Evolutionary conservation across 2,113 vertebrate species (phyloP), one percentile per base, ranked within the genome.

Genomic region (Parus major): DNA sequence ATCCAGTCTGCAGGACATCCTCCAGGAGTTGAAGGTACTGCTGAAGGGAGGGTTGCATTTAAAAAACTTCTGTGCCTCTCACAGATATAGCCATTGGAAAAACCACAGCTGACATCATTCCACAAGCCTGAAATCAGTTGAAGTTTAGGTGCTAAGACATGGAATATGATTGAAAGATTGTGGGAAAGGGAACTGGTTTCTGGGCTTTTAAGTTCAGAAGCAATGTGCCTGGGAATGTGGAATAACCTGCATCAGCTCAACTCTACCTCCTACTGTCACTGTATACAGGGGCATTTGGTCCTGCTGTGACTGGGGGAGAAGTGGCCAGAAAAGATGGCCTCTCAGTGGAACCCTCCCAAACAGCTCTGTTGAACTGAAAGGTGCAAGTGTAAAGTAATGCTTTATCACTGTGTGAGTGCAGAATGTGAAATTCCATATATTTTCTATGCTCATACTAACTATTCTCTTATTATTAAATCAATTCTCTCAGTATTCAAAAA

Each of bases 21-120:
- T 75, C 99, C 99, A 31, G 95, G 97, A 36, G 86, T 29, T 0
- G 87, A 36, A 13, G 94, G 75, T 31, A 44, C 44, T 0, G 97
- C 98, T 14, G 98, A 98, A 41, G 90, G 77, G 55, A 80, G 61
- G 3, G 99, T 99, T 91, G 96, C 23, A 5, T 99, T 99, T 42
- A 96, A 76, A 63, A 98, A 98, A 82, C 53, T 94, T 20, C 72
- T 96, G 71, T 97, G 98, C 86, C 99, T 97, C 96, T 99, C 98
- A 97, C 99, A 99, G 68, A 99, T 98, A 22, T 98, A 99, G 11
- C 98, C 95, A 17, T 98, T 94, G 53, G 98, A 95, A 31, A 96
- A 71, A 12, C 98, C 98, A 96, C 99, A 99, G 91, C 97, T 99
- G 52, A 99, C 98, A 76, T 99, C 99, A 90, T 99, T 99, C 99